Percentiles rank a stretch among this genome's conserved stretches.
Evolutionary conservation across 1,140 invertebrate species (phyloP).

Genomic region (Solen grandis): DNA sequence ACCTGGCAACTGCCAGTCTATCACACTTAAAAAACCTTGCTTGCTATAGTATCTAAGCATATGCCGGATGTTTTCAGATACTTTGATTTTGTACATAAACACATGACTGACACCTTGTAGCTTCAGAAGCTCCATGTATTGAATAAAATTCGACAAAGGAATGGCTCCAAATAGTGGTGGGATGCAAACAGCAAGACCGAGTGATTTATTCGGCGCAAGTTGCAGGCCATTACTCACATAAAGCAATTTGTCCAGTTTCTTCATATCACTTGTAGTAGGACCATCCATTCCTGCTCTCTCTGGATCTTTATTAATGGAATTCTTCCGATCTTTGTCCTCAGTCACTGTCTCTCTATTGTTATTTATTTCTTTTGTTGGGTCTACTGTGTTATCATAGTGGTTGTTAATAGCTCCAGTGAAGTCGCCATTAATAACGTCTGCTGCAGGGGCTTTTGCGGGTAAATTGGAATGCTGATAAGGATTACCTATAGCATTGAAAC

Average conservation of each 20-base stretch:
- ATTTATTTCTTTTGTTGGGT: constrained; percentile 17
- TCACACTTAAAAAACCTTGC: constrained; percentile 60
- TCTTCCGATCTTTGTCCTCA: not conserved
- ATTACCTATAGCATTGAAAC: too few species aligned
- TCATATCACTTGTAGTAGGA: not conserved
- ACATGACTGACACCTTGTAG: constrained; percentile 75
- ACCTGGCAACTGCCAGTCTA: constrained; percentile 72
- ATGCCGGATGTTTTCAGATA: constrained; percentile 61
- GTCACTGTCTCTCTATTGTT: not conserved
- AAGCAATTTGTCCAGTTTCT: not conserved
- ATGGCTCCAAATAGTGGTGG: constrained; percentile 78
- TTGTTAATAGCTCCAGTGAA: too few species aligned
- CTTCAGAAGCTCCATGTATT: constrained; percentile 78
- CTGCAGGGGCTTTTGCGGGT: too few species aligned
- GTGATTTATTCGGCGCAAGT: not conserved
- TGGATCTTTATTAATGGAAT: not conserved
- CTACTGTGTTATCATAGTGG: too few species aligned
- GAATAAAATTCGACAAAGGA: constrained; percentile 68
- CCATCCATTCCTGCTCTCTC: not conserved
- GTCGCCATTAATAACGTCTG: too few species aligned
- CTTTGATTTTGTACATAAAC: constrained; percentile 73
- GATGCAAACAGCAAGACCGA: constrained; percentile 83
- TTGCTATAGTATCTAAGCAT: constrained; percentile 70
- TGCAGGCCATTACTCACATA: not conserved
- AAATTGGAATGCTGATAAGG: too few species aligned